Evolutionary conservation across 2,888 invertebrate species (phyloP), one percentile per base, ranked within the genome.

Genomic region (Euplexia lucipara): DNA sequence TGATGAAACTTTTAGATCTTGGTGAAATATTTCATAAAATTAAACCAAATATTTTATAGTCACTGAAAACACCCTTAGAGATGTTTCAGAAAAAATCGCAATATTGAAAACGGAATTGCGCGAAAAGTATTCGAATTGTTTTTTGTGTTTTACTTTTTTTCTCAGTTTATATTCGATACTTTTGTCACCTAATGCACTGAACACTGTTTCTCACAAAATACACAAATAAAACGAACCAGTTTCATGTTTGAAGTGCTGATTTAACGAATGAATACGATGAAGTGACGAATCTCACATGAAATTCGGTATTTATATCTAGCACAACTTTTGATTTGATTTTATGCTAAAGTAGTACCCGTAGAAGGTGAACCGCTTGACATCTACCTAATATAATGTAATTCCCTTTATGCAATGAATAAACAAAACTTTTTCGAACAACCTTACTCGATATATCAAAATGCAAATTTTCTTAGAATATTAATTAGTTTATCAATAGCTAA

Each of bases 321-420:
- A 60, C 75, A 70, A 70, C 61, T 70, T 78, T 72, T 79, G 72
- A 70, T 69, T 79, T 70, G 67, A 75, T 67, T 64, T 62, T 68
- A 81, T 73, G 65, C 70, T 53, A 60, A 68, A 70, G 54, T 34
- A 58, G 57, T 67, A 76, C 63, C 74, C 59, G 81, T 83, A 83
- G 89, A 90, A 90, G 90, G 90, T 86, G 78, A 90, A 88, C 90
- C 72, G 56, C 86, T 87, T 79, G 74, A 77, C 81, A 81, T 67
- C 61, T 66, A 70, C 69, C 59, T 69, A 59, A 74, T 72, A 60
- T 56, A 60, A 39, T 64, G 16, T 53, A 49, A 75, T 47, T 76
- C 73, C 71, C 67, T 71, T 72, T 63, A 67, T 61, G 42, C 45
- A 52, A 62, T 64, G 42, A 18, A 68, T 70, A 66, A 54, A 74